These are phyloP conservation scores for Drepanosiphum platanoidis DNA, from an alignment of 2,888 invertebrate genomes.

Conservation along the genomic window DNA sequence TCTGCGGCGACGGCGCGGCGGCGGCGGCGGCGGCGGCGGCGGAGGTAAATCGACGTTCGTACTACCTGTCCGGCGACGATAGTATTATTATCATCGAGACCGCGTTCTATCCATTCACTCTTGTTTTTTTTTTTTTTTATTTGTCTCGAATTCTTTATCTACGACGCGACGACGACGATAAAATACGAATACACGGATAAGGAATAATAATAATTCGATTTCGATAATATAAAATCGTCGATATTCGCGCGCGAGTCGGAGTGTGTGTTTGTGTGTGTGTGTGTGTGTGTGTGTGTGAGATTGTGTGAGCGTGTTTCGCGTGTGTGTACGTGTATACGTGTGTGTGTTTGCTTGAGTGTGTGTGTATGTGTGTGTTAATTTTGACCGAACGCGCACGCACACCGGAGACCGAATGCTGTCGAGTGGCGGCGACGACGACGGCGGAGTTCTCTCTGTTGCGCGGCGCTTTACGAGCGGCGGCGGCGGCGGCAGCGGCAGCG, in stretches of 20 bases:
- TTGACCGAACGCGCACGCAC: slow-evolving; percentile 54
- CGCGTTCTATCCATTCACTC: background rate
- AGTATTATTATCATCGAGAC: background rate
- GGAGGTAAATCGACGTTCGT: too few relatives aligned
- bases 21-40: background rate
- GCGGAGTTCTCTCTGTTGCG: slow-evolving; percentile 37
- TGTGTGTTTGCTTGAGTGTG: background rate
- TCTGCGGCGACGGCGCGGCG: slow-evolving; percentile 5
- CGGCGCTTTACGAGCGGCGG: background rate
- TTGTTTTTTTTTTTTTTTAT: too few relatives aligned
- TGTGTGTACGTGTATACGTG: background rate
- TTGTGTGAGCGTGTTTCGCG: slow-evolving; percentile 5
- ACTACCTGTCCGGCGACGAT: too few relatives aligned
- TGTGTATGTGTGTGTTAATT: background rate
- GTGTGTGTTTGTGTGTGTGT: background rate
- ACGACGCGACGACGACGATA: too few relatives aligned
- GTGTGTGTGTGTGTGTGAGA: background rate
- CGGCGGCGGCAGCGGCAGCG: background rate
- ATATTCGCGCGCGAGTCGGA: background rate
- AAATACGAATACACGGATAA: background rate
- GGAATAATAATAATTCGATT: background rate
- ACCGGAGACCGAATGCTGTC: slow-evolving; percentile 59
- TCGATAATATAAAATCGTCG: background rate
- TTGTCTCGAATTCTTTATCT: too few relatives aligned
- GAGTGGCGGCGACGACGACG: slow-evolving; percentile 40